phyloP scores from a whole-genome alignment of 1,140 invertebrate species.

The Oncopeltus fasciatus region DNA sequence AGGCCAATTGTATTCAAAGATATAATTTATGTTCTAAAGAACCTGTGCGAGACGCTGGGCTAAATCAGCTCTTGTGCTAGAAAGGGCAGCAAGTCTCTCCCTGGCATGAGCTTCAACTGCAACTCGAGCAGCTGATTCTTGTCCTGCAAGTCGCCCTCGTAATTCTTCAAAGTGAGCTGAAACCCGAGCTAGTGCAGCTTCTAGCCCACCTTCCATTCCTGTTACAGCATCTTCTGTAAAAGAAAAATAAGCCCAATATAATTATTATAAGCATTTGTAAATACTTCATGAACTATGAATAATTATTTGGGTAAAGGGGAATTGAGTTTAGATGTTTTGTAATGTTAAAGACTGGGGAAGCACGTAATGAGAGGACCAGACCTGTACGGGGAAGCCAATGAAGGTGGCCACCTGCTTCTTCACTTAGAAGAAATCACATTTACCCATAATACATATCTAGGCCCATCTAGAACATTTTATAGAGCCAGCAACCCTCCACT shows the following conservation, averaged over 20 bases:
- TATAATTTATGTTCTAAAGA: neutral
- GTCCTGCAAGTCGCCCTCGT: slow-evolving; percentile 36
- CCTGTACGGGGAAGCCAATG: no score
- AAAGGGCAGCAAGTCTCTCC: slow-evolving; percentile 39
- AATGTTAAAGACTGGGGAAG: no score
- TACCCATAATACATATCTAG: no score
- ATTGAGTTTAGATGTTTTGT: no score
- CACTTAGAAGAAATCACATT: no score
- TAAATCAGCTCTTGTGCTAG: slow-evolving; percentile 44
- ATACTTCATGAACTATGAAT: no score
- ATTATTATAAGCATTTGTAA: no score
- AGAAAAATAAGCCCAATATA: neutral
- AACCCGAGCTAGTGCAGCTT: slow-evolving; percentile 34
- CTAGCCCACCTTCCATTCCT: slow-evolving; percentile 32
- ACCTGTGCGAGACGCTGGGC: slow-evolving; percentile 38
- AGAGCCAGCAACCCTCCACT: no score
- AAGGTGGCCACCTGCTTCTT: no score
- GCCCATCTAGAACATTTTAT: no score
- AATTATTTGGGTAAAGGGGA: no score
- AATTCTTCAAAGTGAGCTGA: slow-evolving; percentile 41
- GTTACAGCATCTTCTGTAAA: slow-evolving; percentile 30
- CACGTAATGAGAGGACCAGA: no score
- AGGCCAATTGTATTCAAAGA: neutral
- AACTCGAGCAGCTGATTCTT: slow-evolving; percentile 40
- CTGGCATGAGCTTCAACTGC: slow-evolving; percentile 43